Evolutionary conservation across 1,140 invertebrate genomes (phyloP), one percentile per base, ranked within the genome.

Genomic region (Ceratitis capitata): DNA sequence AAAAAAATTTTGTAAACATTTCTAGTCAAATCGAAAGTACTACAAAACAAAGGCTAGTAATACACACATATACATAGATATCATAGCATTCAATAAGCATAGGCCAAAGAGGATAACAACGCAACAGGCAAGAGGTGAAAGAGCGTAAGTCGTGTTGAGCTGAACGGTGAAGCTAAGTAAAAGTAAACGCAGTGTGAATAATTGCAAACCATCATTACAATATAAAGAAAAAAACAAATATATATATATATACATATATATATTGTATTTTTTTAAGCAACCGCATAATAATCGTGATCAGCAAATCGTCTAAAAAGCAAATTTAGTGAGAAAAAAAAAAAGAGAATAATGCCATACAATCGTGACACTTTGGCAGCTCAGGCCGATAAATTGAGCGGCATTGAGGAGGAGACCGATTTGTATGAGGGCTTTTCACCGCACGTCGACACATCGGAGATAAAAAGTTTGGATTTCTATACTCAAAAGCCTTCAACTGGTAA

Each of bases 341-440:
- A n/a, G n/a, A n/a, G n/a, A n/a, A n/a, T n/a, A n/a, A 92, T 92
- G 91, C 91, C 91, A 83, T 90, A 90, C 49, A 90, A 89, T 87
- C 89, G 91, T 84, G 90, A 88, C 69, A 85, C 88, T 86, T 86
- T 89, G 83, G 88, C 87, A 85, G 89, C 89, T 58, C 90, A 91
- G 86, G 89, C 91, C 84, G 91, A 92, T 84, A 92, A 92, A 87
- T 82, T 92, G 69, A 92, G 91, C 88, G 94, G 94, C 89, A 92
- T 95, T 87, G 95, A 95, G 93, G 95, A 96, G 92, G 94, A 95
- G 92, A 94, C 94, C 85, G 95, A 95, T 91, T 92, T 95, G 86
- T 95, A 95, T 87, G 95, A 96, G 90, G 94, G 94, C 74, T 96
- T 95, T 91, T 94, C 95, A 85, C 94, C 95, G 49, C 95, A 96